phyloP scores from a whole-genome alignment of 2,113 vertebrate species.

The Embiotoca jacksoni region DNA sequence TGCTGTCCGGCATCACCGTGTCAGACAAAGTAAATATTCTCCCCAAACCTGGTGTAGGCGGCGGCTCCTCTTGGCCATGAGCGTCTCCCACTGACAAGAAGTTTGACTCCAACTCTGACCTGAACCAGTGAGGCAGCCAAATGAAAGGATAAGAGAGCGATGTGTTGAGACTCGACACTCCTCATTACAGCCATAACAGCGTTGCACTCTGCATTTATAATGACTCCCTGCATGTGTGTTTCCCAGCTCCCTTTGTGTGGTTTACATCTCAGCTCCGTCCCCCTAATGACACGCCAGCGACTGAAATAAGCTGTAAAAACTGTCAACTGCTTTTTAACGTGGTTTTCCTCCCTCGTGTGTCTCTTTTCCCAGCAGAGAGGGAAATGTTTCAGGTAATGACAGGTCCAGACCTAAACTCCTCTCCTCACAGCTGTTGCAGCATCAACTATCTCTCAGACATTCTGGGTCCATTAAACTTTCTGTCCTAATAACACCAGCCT shows the following conservation, averaged over 20 bases:
- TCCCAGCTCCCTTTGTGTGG: slow-evolving; percentile 49
- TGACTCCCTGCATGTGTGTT: slow-evolving; percentile 46
- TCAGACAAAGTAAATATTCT: not conserved
- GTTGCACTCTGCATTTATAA: slow-evolving; percentile 62
- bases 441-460: too few species aligned
- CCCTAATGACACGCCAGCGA: slow-evolving; percentile 56
- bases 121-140: slow-evolving; percentile 19
- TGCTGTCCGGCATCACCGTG: not conserved
- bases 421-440: slow-evolving; percentile 46
- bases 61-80: not conserved
- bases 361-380: slow-evolving; percentile 41
- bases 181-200: slow-evolving; percentile 67
- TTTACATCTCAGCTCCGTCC: slow-evolving; percentile 38
- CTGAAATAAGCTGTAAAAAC: slow-evolving; percentile 50
- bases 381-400: slow-evolving; percentile 45
- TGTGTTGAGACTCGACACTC: slow-evolving; percentile 43
- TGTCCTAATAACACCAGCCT: slow-evolving; percentile 1
- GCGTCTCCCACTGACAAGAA: too few species aligned
- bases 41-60: not conserved
- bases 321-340: slow-evolving; percentile 56
- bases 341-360: slow-evolving; percentile 22
- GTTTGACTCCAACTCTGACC: slow-evolving; percentile 19
- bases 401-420: slow-evolving; percentile 41
- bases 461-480: slow-evolving; percentile 8
- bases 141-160: slow-evolving; percentile 38